A percentile compares a stretch with the other conserved stretches of the same genome.
These are phyloP conservation scores for Rhinichthys osculus DNA, from an alignment of 2,797 vertebrate genomes.

Conservation along the genomic window DNA sequence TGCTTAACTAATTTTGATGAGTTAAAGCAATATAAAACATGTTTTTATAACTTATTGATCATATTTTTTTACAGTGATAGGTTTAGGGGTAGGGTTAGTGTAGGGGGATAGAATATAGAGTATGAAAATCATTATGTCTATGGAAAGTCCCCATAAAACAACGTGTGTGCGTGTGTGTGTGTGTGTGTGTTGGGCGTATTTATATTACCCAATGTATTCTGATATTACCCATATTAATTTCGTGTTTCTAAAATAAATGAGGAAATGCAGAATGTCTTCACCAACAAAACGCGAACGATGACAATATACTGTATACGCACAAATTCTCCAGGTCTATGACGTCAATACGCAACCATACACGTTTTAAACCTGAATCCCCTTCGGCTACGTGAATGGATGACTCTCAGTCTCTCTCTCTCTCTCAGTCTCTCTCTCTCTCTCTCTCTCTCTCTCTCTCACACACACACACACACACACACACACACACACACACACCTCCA, in stretches of 20 bases:
- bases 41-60: too few species aligned
- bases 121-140: too few species aligned
- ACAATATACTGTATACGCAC: not conserved
- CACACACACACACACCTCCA: not conserved
- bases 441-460: too few species aligned
- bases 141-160: too few species aligned
- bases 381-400: not conserved
- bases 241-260: not conserved
- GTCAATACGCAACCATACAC: slow-evolving; percentile 76
- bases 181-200: not conserved
- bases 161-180: not conserved
- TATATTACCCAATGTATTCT: too few species aligned
- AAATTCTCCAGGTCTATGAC: slow-evolving; percentile 63
- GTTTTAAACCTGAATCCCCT: slow-evolving; percentile 65
- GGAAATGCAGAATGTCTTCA: not conserved
- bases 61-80: too few species aligned
- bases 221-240: not conserved
- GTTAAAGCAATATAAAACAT: too few species aligned
- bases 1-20: too few species aligned
- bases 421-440: not conserved
- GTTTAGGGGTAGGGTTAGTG: too few species aligned
- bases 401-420: not conserved
- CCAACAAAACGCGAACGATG: not conserved
- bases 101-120: too few species aligned
- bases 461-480: not conserved